Percentiles rank a stretch among this genome's conserved stretches.
Conservation (phyloP, 2,113 vertebrate species). For the Phodopus roborovskii region DNA sequence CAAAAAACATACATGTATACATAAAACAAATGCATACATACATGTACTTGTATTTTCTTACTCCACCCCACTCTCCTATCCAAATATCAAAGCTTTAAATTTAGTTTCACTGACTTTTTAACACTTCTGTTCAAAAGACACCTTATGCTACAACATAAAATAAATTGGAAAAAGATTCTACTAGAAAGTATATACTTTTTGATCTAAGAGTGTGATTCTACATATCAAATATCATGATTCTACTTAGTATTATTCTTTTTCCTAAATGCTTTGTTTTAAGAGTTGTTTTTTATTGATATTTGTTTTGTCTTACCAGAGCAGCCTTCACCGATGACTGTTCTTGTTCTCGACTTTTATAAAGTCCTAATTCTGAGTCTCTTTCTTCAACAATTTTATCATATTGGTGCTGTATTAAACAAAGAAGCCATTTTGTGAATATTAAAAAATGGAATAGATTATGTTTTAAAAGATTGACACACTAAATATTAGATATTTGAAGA, state of each 20-base stretch:
- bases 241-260: conserved; percentile 57
- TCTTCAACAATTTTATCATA: conserved; percentile 95
- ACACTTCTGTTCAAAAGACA: conserved; percentile 16
- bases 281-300: conserved; percentile 26
- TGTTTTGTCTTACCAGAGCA: conserved; percentile 88
- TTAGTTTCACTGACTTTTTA: conserved; percentile 53
- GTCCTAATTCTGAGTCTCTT: conserved; percentile 92
- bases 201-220: conserved; percentile 23
- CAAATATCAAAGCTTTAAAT: conserved; percentile 32
- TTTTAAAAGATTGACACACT: conserved; percentile 18
- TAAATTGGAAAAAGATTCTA: conserved; percentile 1
- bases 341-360: conserved; percentile 88
- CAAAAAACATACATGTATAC: not conserved
- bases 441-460: conserved; percentile 42
- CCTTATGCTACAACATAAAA: conserved; percentile 12
- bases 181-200: conserved; percentile 13
- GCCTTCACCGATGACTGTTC: conserved; percentile 85
- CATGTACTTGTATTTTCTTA: not conserved
- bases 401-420: conserved; percentile 87
- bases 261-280: conserved; percentile 25
- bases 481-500: conserved; percentile 58
- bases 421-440: conserved; percentile 27
- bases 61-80: not conserved
- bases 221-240: conserved; percentile 30
- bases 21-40: not conserved